These are phyloP conservation scores for Drosophila yooni DNA, from an alignment of 2,888 invertebrate genomes.

Conservation along the genomic window DNA sequence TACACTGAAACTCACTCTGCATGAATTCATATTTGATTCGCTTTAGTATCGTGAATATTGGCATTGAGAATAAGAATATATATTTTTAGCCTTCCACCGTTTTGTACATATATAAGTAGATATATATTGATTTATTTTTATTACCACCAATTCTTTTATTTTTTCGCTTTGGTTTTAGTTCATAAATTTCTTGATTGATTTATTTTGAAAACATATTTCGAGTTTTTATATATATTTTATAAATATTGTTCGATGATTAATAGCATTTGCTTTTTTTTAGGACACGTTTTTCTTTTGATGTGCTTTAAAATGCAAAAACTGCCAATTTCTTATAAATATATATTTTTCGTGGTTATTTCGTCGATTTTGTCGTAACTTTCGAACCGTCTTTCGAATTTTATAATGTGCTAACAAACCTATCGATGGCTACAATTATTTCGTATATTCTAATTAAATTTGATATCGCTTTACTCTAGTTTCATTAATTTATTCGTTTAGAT, in stretches of 20 bases:
- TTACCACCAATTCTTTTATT: neutral
- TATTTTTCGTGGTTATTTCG: conserved; percentile 17
- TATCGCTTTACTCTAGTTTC: conserved; percentile 28
- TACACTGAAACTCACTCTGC: conserved; percentile 68
- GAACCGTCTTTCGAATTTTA: conserved; percentile 1
- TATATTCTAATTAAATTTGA: conserved; percentile 23
- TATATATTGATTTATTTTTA: conserved; percentile 9
- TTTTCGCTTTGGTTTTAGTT: conserved; percentile 4
- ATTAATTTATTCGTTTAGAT: conserved; percentile 44
- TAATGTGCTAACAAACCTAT: conserved; percentile 16
- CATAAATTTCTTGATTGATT: neutral
- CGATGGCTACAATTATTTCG: conserved; percentile 22
- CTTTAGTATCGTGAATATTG: conserved; percentile 61
- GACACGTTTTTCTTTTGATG: conserved; percentile 5
- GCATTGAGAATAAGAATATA: conserved; percentile 32
- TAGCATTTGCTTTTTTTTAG: neutral
- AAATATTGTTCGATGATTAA: neutral
- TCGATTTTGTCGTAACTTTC: conserved; percentile 38
- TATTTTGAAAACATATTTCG: neutral
- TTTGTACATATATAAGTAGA: neutral
- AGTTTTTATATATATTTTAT: neutral
- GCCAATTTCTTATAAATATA: neutral
- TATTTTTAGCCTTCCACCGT: conserved; percentile 1
- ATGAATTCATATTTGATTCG: conserved; percentile 75
- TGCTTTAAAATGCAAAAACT: neutral